Conservation (phyloP, 2,113 vertebrate species). For the Atrichornis clamosus region DNA sequence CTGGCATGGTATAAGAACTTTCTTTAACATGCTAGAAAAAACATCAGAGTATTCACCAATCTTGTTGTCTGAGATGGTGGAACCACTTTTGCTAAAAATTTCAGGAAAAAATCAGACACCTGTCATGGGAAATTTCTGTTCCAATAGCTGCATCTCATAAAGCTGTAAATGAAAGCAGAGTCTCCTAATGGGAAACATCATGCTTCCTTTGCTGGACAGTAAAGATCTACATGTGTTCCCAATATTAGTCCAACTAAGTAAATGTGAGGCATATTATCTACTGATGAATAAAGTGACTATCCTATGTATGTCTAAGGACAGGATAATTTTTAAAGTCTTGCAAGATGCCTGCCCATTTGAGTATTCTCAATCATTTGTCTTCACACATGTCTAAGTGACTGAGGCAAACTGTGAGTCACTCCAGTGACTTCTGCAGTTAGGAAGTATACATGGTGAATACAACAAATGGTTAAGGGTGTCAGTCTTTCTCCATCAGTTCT, state of each 20-base stretch:
- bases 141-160: neutral
- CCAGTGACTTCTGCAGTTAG: neutral
- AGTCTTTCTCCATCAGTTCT: neutral
- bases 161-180: neutral
- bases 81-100: neutral
- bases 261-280: neutral
- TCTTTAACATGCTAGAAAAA: neutral
- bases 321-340: neutral
- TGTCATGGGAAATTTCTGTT: neutral
- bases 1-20: neutral
- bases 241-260: neutral
- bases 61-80: neutral
- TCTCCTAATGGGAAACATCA: conserved; percentile 4
- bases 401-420: neutral
- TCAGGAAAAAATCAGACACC: neutral
- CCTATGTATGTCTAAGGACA: neutral
- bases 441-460: neutral
- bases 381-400: neutral
- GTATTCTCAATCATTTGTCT: neutral
- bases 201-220: neutral
- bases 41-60: neutral
- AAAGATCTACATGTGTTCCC: neutral
- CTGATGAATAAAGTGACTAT: neutral
- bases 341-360: neutral
- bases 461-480: neutral